Base-by-base conservation (phyloP, 2,888 invertebrate genomes). In the Eurois occulta region DNA sequence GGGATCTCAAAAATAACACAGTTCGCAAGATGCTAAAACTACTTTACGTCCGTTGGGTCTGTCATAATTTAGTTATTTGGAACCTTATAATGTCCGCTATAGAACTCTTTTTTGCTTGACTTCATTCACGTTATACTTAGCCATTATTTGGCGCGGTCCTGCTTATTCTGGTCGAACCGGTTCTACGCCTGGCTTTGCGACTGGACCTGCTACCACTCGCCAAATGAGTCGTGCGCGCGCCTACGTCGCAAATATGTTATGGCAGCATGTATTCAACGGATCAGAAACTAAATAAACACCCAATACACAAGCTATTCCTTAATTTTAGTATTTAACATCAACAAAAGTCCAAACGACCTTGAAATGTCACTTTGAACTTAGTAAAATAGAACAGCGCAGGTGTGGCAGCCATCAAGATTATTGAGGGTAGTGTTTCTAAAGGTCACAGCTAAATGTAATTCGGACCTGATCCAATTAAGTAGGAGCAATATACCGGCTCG, bases 151-250 rank as follows among this genome's bases (percentile, higher is more conserved):
- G 93, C 92, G 93, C 92, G 92, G 92, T 92, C 92, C 93, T 91
- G 93, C 89, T 93, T 93, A 93, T 95, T 95, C 96, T 96, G 92
- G 96, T 96, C 94, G 92, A 92, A 96, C 96, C 96, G 96, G 96
- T 96, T 96, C 90, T 89, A 86, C 88, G 94, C 88, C 92, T 91
- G 94, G 94, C 94, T 91, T 94, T 93, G 93, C 93, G 93, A 95
- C 93, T 95, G 95, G 95, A 95, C 95, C 95, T 95, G 95, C 95
- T 93, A 93, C 94, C 93, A 92, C 92, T 93, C 92, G 94, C 95
- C 94, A 95, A 95, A 95, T 94, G 95, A 94, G 93, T 88, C 88
- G 89, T 89, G 92, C 91, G 91, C 92, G 94, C 93, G 94, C 93
- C 93, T 94, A 94, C 92, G 92, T 93, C 91, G 93, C 93, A 91